Evolutionary conservation across 2,113 vertebrate genomes (phyloP).

Genomic region (Dromaius novaehollandiae): DNA sequence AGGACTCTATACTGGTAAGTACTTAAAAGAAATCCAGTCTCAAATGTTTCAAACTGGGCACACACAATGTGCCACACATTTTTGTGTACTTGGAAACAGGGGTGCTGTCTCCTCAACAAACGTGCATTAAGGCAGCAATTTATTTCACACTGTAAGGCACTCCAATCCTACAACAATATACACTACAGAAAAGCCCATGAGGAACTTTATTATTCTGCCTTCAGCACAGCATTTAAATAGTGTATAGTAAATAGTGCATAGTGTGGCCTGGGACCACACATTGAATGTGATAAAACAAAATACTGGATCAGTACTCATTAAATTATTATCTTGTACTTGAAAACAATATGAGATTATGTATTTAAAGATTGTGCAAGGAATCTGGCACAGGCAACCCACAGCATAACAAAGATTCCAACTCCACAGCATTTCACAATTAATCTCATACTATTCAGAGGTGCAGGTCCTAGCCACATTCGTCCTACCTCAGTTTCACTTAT

Average conservation of each 20-base stretch:
- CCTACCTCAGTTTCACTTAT: not conserved
- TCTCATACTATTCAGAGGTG: not conserved
- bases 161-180: not conserved
- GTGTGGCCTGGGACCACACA: not conserved
- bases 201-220: conserved; percentile 36
- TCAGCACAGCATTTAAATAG: conserved; percentile 33
- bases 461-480: not conserved
- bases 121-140: not conserved
- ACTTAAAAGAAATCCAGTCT: not conserved
- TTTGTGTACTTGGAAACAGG: not conserved
- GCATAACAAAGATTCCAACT: not conserved
- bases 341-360: not conserved
- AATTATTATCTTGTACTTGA: not conserved
- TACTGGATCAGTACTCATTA: conserved; percentile 7
- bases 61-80: not conserved
- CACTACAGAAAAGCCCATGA: conserved; percentile 14
- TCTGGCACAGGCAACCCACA: not conserved
- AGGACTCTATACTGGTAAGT: not conserved
- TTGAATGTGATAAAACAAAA: conserved; percentile 7
- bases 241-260: not conserved
- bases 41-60: not conserved
- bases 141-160: conserved; percentile 18
- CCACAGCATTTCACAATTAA: not conserved
- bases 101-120: not conserved
- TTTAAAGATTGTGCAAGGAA: not conserved